Base-by-base conservation (phyloP, 2,113 vertebrate species). In the Sinocyclocheilus grahami region DNA sequence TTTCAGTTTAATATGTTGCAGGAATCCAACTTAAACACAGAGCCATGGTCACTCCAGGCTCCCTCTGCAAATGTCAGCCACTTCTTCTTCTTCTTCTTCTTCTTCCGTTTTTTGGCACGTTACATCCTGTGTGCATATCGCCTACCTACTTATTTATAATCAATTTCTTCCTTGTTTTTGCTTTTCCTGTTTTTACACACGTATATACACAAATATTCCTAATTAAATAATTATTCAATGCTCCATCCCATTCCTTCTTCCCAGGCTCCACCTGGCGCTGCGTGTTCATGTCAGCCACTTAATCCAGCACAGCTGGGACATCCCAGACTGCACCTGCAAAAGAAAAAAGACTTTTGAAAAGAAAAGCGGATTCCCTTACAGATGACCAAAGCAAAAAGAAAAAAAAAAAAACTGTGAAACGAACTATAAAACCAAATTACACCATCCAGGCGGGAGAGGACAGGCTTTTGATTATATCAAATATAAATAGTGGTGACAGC, bases 401-500 rank as follows among this genome's bases (percentile, higher is more conserved):
- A 88, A 91, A 39, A 39, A 93, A 87, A 69, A 30, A 86, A 5
- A 48, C 76, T n/a, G 20, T 82, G 11, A 86, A 78, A 11, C 82
- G 89, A 42, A 13, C 87, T 16, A 11, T 86, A 0, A 90, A 0
- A 42, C 91, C 85, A 6, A 88, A 55, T 77, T 95, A 94, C 87
- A 95, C 94, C 0, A 90, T 95, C 46, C 92, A 95, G 46, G 88
- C 94, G 60, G 94, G 93, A 4, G 95, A 95, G 84, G 95, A 95
- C 79, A 95, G 95, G 95, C 92, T 96, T 39, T 89, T 95, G 0
- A 91, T 95, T 58, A 93, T 95, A 87, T 92, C 94, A 20, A 88
- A 91, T 13, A 85, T 89, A 0, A 91, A 89, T 3, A 90, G 90
- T 46, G 90, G 90, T 20, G 86, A 91, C 3, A 89, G 87, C 16